Evolutionary conservation across 1,140 invertebrate species (phyloP).

Genomic region (Cecropterus lyciades): DNA sequence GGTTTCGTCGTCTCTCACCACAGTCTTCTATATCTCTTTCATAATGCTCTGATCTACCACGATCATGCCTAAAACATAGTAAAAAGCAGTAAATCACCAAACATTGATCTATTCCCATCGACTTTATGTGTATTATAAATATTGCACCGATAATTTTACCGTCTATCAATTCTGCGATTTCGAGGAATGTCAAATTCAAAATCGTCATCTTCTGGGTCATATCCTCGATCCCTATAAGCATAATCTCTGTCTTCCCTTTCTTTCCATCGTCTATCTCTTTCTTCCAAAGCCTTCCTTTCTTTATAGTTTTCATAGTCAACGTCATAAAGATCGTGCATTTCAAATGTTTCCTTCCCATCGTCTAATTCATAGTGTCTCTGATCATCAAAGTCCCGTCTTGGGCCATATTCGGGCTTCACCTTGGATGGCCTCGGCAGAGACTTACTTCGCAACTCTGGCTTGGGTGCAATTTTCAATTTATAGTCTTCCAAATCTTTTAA

Average conservation of each 20-base stretch:
- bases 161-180: conserved; percentile 47
- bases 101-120: too few species aligned
- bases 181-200: conserved; percentile 66
- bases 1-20: conserved; percentile 44
- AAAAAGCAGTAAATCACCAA: background rate
- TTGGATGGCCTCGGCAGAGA: conserved; percentile 65
- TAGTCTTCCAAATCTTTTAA: conserved; percentile 69
- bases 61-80: conserved; percentile 42
- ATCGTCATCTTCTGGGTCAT: conserved; percentile 74
- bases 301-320: conserved; percentile 74
- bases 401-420: conserved; percentile 61
- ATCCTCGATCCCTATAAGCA: conserved; percentile 62
- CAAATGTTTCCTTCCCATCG: conserved; percentile 59
- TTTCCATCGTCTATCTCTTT: conserved; percentile 53
- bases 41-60: conserved; percentile 68
- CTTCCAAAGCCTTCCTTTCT: conserved; percentile 64
- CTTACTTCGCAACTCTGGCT: conserved; percentile 61
- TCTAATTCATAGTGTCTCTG: conserved; percentile 57
- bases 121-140: too few species aligned
- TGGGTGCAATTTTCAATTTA: conserved; percentile 52
- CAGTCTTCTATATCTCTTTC: conserved; percentile 58
- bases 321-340: conserved; percentile 73
- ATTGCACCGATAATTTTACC: conserved; percentile 38
- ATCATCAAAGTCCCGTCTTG: conserved; percentile 64
- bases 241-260: conserved; percentile 55